These are phyloP conservation scores for Zaprionus tsacasi DNA, from an alignment of 1,140 invertebrate genomes.

Conservation along the genomic window DNA sequence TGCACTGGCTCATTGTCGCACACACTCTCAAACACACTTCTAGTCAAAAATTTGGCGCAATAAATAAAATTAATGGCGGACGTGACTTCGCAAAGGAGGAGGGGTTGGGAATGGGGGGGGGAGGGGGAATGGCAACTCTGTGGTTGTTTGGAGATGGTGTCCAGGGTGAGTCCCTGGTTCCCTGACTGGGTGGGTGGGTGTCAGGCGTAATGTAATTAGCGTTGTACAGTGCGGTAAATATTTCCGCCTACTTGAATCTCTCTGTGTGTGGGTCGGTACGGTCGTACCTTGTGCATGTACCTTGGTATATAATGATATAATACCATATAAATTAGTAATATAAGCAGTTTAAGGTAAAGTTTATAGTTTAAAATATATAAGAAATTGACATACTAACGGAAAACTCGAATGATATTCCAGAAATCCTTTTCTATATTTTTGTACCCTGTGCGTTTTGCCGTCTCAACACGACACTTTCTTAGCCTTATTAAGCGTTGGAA, in stretches of 20 bases:
- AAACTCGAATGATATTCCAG: no score
- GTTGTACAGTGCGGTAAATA: slow-evolving; percentile 82
- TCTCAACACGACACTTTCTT: neutral
- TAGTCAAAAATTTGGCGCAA: slow-evolving; percentile 69
- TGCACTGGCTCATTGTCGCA: slow-evolving; percentile 4
- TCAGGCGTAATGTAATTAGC: slow-evolving; percentile 75
- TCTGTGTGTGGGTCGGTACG: slow-evolving; percentile 22
- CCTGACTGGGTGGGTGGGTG: slow-evolving; percentile 40
- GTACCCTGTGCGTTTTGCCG: neutral
- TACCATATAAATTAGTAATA: no score
- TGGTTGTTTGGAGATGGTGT: neutral
- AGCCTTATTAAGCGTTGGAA: neutral
- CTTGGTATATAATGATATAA: no score
- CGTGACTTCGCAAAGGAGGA: slow-evolving; percentile 21
- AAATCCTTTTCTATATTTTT: no score
- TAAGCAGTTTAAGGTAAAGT: no score
- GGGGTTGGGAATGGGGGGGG: no score
- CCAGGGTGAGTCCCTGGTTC: neutral
- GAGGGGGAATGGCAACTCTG: neutral
- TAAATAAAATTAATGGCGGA: slow-evolving; percentile 80
- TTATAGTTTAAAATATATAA: no score
- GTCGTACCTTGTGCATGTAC: slow-evolving; percentile 19
- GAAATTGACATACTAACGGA: no score
- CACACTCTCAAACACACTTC: slow-evolving; percentile 36
- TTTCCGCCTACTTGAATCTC: slow-evolving; percentile 71